A percentile compares a stretch with the other conserved stretches of the same genome.
Evolutionary conservation across 2,797 vertebrate genomes (phyloP).

Genomic region (Sebastes itinus): DNA sequence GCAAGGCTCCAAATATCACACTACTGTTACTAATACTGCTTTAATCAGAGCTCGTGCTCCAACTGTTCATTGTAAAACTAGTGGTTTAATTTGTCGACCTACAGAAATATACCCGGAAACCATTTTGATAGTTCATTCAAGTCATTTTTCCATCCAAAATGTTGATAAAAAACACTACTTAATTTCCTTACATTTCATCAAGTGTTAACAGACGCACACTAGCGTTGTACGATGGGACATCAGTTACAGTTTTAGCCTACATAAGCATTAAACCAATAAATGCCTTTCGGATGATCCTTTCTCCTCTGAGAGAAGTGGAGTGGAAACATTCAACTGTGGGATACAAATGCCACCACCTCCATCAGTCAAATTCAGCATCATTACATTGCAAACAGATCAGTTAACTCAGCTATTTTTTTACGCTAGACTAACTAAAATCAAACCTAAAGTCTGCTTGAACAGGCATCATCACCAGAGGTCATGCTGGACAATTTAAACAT

Average conservation of each 20-base stretch:
- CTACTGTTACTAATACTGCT: not conserved
- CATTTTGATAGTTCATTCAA: too few relatives aligned
- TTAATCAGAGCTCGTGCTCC: not conserved
- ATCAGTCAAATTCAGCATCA: not conserved
- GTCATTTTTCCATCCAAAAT: not conserved
- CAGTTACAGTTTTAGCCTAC: slow-evolving; percentile 2
- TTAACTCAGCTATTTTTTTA: too few relatives aligned
- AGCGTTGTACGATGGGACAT: not conserved
- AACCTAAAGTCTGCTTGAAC: not conserved
- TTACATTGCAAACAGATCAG: too few relatives aligned
- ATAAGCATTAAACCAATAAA: not conserved
- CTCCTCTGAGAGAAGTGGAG: not conserved
- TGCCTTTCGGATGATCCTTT: not conserved
- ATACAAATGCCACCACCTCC: not conserved
- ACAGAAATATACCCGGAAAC: not conserved
- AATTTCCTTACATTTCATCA: too few relatives aligned
- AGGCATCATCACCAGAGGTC: not conserved
- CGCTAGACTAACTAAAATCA: not conserved
- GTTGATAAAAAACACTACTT: not conserved
- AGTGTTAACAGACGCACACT: too few relatives aligned
- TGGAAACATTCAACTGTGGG: not conserved
- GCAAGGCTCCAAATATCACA: not conserved
- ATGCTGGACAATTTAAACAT: not conserved
- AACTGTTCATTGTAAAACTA: not conserved
- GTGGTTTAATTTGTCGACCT: not conserved